Percentiles rank a stretch among this genome's conserved stretches.
Evolutionary conservation across 2,113 vertebrate genomes (phyloP).

Genomic region (Tetrao urogallus): DNA sequence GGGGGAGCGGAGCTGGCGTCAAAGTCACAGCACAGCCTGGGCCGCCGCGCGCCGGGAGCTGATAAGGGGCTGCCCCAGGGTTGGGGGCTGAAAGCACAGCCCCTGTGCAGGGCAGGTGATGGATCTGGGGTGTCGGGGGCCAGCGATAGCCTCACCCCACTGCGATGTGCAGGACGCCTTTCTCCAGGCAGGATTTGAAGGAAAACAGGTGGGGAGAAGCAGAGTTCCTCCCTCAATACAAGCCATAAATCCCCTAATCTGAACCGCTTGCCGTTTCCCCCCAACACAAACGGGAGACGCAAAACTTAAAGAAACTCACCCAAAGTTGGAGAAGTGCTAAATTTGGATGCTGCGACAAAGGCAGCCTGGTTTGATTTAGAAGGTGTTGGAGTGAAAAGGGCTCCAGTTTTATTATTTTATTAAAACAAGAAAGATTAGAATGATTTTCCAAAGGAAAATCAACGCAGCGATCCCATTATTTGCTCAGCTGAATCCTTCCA

Average conservation of each 20-base stretch:
- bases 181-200: neutral
- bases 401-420: constrained; percentile 52
- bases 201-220: constrained; percentile 47
- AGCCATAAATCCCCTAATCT: constrained; percentile 2
- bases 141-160: neutral
- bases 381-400: constrained; percentile 38
- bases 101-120: neutral
- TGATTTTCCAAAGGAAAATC: constrained; percentile 56
- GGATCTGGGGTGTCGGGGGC: neutral
- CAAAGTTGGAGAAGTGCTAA: constrained; percentile 47
- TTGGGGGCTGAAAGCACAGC: neutral
- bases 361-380: constrained; percentile 67
- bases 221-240: neutral
- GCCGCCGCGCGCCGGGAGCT: constrained; percentile 77
- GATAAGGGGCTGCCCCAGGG: constrained; percentile 65
- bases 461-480: neutral
- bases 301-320: constrained; percentile 41
- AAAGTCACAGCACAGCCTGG: constrained; percentile 85
- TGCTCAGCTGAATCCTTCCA: constrained; percentile 64
- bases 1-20: constrained; percentile 86
- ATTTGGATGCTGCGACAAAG: constrained; percentile 54
- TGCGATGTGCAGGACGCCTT: neutral
- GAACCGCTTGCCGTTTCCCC: neutral
- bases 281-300: rapidly evolving
- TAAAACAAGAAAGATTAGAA: constrained; percentile 57